Evolutionary conservation across 1,140 invertebrate genomes (phyloP), one percentile per base, ranked within the genome.

Genomic region (Philopotamus ludificatus): DNA sequence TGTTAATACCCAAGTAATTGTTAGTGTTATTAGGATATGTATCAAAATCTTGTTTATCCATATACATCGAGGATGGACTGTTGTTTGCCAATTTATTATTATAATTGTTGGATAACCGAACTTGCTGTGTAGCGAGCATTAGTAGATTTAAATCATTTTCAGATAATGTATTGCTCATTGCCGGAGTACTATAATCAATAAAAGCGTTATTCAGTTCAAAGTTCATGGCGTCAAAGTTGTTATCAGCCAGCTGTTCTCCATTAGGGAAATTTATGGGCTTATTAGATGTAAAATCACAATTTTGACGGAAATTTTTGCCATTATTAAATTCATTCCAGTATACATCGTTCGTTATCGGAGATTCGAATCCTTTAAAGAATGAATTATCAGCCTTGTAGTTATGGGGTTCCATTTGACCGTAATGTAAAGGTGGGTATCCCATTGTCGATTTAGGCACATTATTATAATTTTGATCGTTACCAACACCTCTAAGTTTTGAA

Each of bases 131-230:
- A 0, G 79, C 79, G 9, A 81, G 64, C 65, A 77, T 73, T 21
- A 81, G 71, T 15, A 81, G 66, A 50, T 80, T 80, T 0, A 81
- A 65, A 47, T 81, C 77, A 71, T 77, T 77, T 0, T 76, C 76
- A 0, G 75, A 75, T 0, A 79, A 76, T 1, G 76, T 74, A 0
- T 72, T 60, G 63, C 66, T 1, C 70, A 26, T 50, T 77, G 75
- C 0, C 66, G 51, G 0, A 77, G 60, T 1, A 12, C 15, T 42
- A 39, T 51, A 53, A 9, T 63, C 50, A 9, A 39, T 16, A 1
- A 53, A 18, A 42, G 47, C 21, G 26, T 53, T 53, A 26, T 41
- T 59, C 3, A 45, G 1, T 34, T 66, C 59, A 26, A 42, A 69
- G 26, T 57, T 58, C 22, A 65, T 20, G 0, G 21, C 23, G 18